Evolutionary conservation across 2,888 invertebrate genomes (phyloP), one percentile per base, ranked within the genome.

Genomic region (Hofmannophila pseudospretella): DNA sequence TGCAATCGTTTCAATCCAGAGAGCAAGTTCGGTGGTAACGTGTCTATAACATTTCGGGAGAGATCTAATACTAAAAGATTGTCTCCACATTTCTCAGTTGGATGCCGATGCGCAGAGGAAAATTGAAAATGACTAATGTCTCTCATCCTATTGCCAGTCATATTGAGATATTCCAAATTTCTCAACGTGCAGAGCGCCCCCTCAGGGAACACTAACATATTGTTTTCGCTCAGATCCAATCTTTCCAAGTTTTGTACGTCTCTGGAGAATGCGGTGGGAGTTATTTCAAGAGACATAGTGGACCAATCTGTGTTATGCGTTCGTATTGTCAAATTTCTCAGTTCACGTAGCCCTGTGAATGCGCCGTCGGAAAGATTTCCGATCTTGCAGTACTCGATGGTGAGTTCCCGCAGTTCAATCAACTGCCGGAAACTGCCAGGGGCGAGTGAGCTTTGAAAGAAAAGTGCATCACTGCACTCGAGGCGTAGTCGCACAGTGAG

Each of bases 271-370:
- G 93, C 93, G 35, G 92, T 90, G 9, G 90, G 89, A 26, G 93
- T 92, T 44, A 94, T 89, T 67, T 94, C 93, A 44, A 94, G 86
- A 36, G 93, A 91, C 90, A 94, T 93, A 34, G 93, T 91, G 26
- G 93, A 92, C 93, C 94, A 94, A 67, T 94, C 93, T 27, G 93
- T 94, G 76, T 94, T 94, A 78, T 94, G 94, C 34, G 94, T 94
- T 58, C 93, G 89, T 47, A 96, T 90, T 29, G 95, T 94, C 40
- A 96, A 86, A 69, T 94, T 93, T 50, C 93, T 88, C 44, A 96
- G 88, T 68, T 94, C 92, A 41, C 91, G 90, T 27, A 95, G 89
- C 30, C 94, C 94, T 29, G 91, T 90, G 63, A 96, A 94, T n/a
- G 95, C 93, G 39, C 93, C 94, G 56, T 93, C 92, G 41, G 94